Percentiles rank a stretch among this genome's conserved stretches.
phyloP scores from a whole-genome alignment of 2,113 vertebrate genomes.

The Rynchops niger region DNA sequence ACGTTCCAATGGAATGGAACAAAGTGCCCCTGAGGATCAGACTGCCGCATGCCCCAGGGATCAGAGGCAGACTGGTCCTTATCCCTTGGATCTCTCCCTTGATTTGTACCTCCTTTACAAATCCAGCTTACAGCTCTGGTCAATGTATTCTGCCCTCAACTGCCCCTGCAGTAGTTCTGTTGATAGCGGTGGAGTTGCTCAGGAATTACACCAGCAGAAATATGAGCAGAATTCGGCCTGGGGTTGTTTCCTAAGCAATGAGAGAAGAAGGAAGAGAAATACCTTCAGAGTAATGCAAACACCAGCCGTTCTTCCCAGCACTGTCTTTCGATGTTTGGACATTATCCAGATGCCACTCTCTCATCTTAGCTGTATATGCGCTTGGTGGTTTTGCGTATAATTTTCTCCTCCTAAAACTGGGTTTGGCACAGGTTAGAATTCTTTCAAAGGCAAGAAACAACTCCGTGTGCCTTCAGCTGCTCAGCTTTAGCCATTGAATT shows the following conservation, averaged over 20 bases:
- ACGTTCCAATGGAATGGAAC: background rate
- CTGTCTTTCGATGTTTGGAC: background rate
- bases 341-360: background rate
- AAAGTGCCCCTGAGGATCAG: background rate
- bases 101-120: background rate
- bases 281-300: background rate
- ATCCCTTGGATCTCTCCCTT: background rate
- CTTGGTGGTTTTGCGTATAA: background rate
- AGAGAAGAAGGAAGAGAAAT: background rate
- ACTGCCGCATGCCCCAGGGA: fast-evolving
- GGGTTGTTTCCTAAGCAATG: background rate
- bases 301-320: background rate
- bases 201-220: background rate
- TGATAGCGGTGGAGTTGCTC: background rate
- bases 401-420: background rate
- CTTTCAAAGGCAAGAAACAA: background rate
- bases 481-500: background rate
- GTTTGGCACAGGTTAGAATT: background rate
- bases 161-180: background rate
- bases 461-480: background rate
- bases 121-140: background rate
- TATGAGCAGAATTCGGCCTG: background rate
- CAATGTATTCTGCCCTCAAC: background rate
- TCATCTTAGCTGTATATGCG: fast-evolving
- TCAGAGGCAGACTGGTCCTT: background rate